Base-by-base conservation (phyloP, 2,888 invertebrate genomes). In the Cantharis flavilabris region DNA sequence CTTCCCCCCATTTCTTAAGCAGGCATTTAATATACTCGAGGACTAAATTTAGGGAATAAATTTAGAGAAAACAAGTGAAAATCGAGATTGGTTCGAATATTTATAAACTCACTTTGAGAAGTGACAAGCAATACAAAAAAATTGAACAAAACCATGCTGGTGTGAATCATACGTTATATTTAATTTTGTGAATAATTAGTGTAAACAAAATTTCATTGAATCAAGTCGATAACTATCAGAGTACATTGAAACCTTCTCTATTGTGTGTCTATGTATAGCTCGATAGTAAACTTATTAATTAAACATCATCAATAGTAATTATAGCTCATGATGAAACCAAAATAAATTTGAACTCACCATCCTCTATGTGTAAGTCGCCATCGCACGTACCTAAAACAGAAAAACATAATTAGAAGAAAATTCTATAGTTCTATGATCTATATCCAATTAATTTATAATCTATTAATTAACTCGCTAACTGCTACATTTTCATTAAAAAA, bases 371-470 rank as follows among this genome's bases (percentile, higher is more conserved):
- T 73, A 83, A 81, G 65, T 84, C 85, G 74, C 84, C 83, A 69
- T 75, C 73, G 77, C 81, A 85, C 85, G 85, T 85, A 85, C 85
- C 85, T 85, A 82, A 18, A 85, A 85, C 80, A 83, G 81, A 76
- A 77, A 81, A 79, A 70, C 72, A 72, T 26, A 75, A 69, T 77
- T 73, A 73, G 16, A 26, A 1, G 1, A 9, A 26, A 9, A 26
- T 26, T 26, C 26, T 9, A 9, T 26, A 26, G 9, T 9, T 26
- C 26, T 9, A 9, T 26, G 26, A 26, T 26, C 26, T 26, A n/a
- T n/a, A n/a, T n/a, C n/a, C n/a, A n/a, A n/a, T n/a, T n/a, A n/a
- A n/a, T n/a, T n/a, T n/a, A n/a, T n/a, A n/a, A n/a, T n/a, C n/a
- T n/a, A n/a, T n/a, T n/a, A n/a, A n/a, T n/a, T n/a, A n/a, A n/a